Evolutionary conservation across 2,797 vertebrate genomes (phyloP).

Genomic region (Parambassis ranga): DNA sequence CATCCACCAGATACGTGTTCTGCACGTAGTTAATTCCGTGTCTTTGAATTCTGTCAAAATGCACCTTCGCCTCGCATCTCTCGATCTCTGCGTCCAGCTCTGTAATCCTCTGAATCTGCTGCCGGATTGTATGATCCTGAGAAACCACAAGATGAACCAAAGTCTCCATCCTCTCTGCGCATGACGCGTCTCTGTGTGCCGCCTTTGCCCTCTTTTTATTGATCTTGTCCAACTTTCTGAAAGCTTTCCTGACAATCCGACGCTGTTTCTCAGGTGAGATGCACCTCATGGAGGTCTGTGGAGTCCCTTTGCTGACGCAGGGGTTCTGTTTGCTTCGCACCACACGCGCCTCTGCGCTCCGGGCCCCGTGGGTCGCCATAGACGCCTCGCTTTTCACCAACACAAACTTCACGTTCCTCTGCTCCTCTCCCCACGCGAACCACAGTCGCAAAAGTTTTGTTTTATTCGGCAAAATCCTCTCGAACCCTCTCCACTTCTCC

Average conservation of each 20-base stretch:
- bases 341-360: constrained; percentile 93
- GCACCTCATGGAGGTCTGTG: constrained; percentile 54
- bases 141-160: constrained; percentile 92
- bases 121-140: constrained; percentile 94
- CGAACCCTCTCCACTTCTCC: constrained; percentile 96
- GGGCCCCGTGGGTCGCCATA: constrained; percentile 82
- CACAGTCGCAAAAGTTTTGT: constrained; percentile 91
- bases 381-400: constrained; percentile 89
- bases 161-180: constrained; percentile 89
- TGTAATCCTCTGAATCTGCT: constrained; percentile 89
- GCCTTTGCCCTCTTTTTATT: constrained; percentile 81
- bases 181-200: constrained; percentile 71
- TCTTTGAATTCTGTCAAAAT: constrained; percentile 86
- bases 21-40: constrained; percentile 95
- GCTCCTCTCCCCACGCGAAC: constrained; percentile 93
- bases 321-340: constrained; percentile 88
- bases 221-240: constrained; percentile 94
- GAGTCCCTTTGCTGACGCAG: constrained; percentile 60
- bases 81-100: constrained; percentile 94
- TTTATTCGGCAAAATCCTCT: constrained; percentile 90
- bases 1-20: constrained; percentile 88
- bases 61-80: constrained; percentile 86
- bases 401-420: constrained; percentile 90
- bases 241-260: constrained; percentile 92
- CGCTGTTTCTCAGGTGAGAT: constrained; percentile 90